Base-by-base conservation (phyloP, 2,888 invertebrate species). In the Acrobasis repandana region DNA sequence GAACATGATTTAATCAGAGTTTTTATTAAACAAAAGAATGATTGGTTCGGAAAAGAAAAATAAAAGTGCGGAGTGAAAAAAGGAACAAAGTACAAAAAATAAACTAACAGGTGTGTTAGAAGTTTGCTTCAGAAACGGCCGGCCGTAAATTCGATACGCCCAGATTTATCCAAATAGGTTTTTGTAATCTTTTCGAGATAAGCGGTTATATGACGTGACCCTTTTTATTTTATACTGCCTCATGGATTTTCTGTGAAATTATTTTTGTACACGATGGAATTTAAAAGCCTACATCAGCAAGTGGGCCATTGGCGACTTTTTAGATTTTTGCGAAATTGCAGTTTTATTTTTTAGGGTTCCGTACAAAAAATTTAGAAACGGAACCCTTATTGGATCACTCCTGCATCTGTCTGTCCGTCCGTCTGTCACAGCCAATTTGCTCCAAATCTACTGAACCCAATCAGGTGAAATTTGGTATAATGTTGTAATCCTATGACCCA, bases 1-100 rank as follows among this genome's bases (percentile, higher is more conserved):
- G 47, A 47, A 46, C 58, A 60, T 60, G 62, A 65, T 59, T 62
- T 61, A 59, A 56, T 60, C 50, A 38, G 57, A 59, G 36, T 57
- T 65, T 62, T 61, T 61, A 65, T 65, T 62, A 61, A 65, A 62
- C 61, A 64, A 61, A 62, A 59, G 49, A 60, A 65, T 60, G 61
- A 59, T 64, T 62, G 62, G 58, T 54, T 52, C 49, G 47, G 58
- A 47, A 64, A 63, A 61, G 62, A 65, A 65, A 65, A 59, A 62
- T 56, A 59, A 61, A 65, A 65, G 58, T 59, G 58, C 47, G 10
- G 49, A 63, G 36, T 54, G 33, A 49, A 50, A 11, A 46, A 16
- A 36, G 33, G 36, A 43, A 54, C 15, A 58, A 59, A 60, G 18
- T 58, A 57, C 57, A 46, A 14, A 57, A 59, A 63, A 59, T 43